Evolutionary conservation across 2,797 vertebrate species (phyloP).

Genomic region (Melanotaenia boesemani): DNA sequence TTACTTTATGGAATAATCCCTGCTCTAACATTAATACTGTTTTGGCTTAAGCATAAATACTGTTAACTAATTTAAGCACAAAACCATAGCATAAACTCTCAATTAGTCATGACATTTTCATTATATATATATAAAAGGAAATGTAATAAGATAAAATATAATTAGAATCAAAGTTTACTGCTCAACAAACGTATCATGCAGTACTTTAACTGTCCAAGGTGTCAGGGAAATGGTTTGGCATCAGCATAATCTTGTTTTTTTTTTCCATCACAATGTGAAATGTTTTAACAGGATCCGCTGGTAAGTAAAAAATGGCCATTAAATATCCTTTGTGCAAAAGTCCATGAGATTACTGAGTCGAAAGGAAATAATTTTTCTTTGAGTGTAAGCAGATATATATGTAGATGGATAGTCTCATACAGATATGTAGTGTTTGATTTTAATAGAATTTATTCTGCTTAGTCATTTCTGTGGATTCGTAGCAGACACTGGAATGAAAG

Average conservation of each 20-base stretch:
- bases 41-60: background rate
- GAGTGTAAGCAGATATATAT: background rate
- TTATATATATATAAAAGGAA: too few relatives aligned
- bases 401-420: constrained; percentile 10
- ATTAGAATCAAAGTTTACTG: background rate
- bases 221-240: background rate
- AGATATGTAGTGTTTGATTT: constrained; percentile 41
- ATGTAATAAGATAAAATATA: background rate
- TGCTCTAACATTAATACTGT: background rate
- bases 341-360: background rate
- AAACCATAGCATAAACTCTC: background rate
- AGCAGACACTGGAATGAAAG: constrained; percentile 34
- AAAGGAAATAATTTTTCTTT: constrained; percentile 13
- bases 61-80: background rate
- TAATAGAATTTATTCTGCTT: constrained; percentile 46
- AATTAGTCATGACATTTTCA: background rate
- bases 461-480: constrained; percentile 15
- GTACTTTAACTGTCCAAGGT: background rate
- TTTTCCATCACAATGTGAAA: background rate
- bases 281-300: background rate
- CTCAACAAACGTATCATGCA: background rate
- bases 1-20: constrained; percentile 3
- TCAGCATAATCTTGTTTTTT: background rate
- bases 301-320: background rate
- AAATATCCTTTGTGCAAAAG: background rate